Evolutionary conservation across 1,140 invertebrate species (phyloP).

Genomic region (Manduca sexta): DNA sequence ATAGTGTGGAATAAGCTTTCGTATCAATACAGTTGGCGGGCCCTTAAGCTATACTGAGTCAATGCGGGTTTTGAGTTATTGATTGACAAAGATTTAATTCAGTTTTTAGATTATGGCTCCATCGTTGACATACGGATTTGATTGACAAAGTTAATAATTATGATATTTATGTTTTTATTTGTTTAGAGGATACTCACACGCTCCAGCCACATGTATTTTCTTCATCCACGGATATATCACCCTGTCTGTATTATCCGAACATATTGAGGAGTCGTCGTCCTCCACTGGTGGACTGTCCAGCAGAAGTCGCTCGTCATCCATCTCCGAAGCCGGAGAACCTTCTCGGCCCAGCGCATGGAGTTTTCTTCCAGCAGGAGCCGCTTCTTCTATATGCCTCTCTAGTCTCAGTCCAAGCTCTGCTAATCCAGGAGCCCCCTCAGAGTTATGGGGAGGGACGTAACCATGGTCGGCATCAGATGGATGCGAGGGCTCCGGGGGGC

Average conservation of each 20-base stretch:
- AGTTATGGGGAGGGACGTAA: slow-evolving; percentile 40
- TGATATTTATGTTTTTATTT: too few species aligned
- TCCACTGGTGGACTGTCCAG: slow-evolving; percentile 85
- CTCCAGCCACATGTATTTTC: slow-evolving; percentile 95
- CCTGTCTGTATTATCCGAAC: slow-evolving; percentile 84
- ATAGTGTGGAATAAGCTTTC: too few species aligned
- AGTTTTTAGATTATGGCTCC: too few species aligned
- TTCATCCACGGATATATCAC: slow-evolving; percentile 99
- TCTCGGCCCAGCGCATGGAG: slow-evolving; percentile 79
- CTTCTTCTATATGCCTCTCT: slow-evolving; percentile 76
- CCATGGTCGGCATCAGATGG: slow-evolving; percentile 60
- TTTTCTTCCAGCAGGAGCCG: slow-evolving; percentile 76
- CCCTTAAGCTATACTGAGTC: too few species aligned
- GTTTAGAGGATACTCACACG: slow-evolving; percentile 78
- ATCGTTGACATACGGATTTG: too few species aligned
- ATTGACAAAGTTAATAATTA: too few species aligned
- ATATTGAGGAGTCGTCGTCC: slow-evolving; percentile 82
- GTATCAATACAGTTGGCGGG: too few species aligned
- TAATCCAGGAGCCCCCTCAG: slow-evolving; percentile 56
- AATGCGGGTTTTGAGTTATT: too few species aligned
- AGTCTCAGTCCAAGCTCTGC: slow-evolving; percentile 72
- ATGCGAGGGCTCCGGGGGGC: slow-evolving; percentile 60
- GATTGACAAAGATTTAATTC: too few species aligned
- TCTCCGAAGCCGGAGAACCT: slow-evolving; percentile 72
- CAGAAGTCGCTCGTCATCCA: slow-evolving; percentile 81